A percentile compares a stretch with the other conserved stretches of the same genome.
Conservation (phyloP, 2,113 vertebrate genomes). For the Todiramphus chloris region DNA sequence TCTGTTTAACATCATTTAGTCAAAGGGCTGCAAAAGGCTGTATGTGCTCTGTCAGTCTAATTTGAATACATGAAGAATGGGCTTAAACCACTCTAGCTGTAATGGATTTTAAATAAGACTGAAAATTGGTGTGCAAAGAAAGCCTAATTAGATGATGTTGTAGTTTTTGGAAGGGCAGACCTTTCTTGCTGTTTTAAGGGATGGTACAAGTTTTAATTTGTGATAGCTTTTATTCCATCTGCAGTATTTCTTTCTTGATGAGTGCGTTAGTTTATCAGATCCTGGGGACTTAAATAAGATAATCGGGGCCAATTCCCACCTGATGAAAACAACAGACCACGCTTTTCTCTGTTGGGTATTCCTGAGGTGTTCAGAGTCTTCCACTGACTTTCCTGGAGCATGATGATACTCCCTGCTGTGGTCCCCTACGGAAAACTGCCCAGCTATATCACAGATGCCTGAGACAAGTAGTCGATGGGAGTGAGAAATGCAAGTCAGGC, state of each 20-base stretch:
- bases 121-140: neutral
- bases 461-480: neutral
- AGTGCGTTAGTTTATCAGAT: neutral
- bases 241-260: neutral
- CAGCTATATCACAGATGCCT: neutral
- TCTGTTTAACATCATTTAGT: neutral
- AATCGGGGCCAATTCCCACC: neutral
- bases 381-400: neutral
- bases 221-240: neutral
- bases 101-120: constrained; percentile 8
- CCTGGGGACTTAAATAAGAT: neutral
- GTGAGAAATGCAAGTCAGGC: neutral
- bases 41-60: neutral
- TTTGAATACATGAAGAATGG: neutral
- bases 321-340: neutral
- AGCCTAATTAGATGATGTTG: neutral
- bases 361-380: neutral
- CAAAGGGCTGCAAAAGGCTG: neutral
- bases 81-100: neutral
- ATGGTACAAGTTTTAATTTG: neutral
- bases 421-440: neutral
- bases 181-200: neutral
- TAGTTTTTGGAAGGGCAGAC: neutral
- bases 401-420: neutral
- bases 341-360: neutral